These are phyloP conservation scores for Lithodes maja DNA, from an alignment of 2,888 invertebrate species.

Conservation along the genomic window DNA sequence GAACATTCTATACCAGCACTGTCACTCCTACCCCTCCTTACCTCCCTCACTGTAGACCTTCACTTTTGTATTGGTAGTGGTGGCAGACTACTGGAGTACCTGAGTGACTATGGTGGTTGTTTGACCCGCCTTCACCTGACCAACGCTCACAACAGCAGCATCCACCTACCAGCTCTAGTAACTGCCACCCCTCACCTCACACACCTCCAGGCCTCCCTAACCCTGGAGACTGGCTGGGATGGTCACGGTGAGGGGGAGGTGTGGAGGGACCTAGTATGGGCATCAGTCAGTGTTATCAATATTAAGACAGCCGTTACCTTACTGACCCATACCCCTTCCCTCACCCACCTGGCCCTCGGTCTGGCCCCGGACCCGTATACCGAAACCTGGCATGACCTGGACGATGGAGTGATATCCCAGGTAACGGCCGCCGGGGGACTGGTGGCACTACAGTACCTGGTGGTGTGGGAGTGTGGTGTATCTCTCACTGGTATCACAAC, in stretches of 20 bases:
- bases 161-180: conserved; percentile 44
- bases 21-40: conserved; percentile 32
- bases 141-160: conserved; percentile 26
- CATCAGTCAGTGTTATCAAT: conserved; percentile 28
- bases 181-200: conserved; percentile 47
- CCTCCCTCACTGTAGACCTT: conserved; percentile 44
- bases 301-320: conserved; percentile 25
- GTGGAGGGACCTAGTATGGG: conserved; percentile 38
- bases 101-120: conserved; percentile 23
- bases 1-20: conserved; percentile 35
- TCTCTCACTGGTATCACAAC: conserved; percentile 40
- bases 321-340: conserved; percentile 43
- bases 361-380: conserved; percentile 45
- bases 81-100: conserved; percentile 18
- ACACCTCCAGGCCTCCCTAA: conserved; percentile 22
- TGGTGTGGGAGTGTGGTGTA: conserved; percentile 44
- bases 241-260: not conserved
- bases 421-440: conserved; percentile 24
- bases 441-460: conserved; percentile 27
- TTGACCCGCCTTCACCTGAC: conserved; percentile 45
- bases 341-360: conserved; percentile 42
- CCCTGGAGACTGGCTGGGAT: conserved; percentile 26
- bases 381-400: conserved; percentile 48
- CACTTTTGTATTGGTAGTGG: not conserved
- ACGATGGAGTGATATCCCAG: conserved; percentile 45